These are phyloP conservation scores for Catagonus wagneri DNA, from an alignment of 2,113 vertebrate species.

Conservation along the genomic window DNA sequence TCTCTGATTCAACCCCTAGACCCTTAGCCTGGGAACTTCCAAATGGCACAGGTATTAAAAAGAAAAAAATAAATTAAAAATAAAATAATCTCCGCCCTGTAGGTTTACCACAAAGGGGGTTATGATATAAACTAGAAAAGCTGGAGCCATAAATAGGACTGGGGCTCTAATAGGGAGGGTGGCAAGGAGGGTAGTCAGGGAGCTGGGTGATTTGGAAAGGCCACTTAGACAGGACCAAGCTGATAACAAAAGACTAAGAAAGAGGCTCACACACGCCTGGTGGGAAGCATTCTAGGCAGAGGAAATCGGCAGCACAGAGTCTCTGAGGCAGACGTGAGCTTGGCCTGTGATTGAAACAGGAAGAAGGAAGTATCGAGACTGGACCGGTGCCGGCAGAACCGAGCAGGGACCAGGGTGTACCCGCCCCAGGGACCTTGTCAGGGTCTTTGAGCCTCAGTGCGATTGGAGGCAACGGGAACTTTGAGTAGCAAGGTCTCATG, in stretches of 20 bases:
- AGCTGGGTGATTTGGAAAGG: background rate
- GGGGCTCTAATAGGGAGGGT: background rate
- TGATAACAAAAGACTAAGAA: background rate
- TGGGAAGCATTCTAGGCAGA: background rate
- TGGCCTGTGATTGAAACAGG: background rate
- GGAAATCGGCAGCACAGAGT: background rate
- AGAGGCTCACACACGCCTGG: background rate
- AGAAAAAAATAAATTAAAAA: too few species aligned
- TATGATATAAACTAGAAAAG: background rate
- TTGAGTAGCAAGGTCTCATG: background rate
- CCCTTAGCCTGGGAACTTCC: too few species aligned
- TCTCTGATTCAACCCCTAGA: too few species aligned
- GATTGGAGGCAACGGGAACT: too few species aligned
- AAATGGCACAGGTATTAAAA: too few species aligned
- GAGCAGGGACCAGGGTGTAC: background rate
- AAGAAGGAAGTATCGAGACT: background rate
- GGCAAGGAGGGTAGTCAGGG: fast-evolving
- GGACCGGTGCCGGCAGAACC: too few species aligned
- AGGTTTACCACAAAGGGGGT: too few species aligned
- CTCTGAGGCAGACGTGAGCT: background rate
- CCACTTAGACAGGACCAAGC: background rate
- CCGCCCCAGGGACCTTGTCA: fast-evolving
- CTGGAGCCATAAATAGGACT: background rate
- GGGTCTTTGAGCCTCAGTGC: background rate
- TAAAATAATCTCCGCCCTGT: background rate